Conservation (phyloP, 2,888 invertebrate genomes). For the Clistopyga incitator region DNA sequence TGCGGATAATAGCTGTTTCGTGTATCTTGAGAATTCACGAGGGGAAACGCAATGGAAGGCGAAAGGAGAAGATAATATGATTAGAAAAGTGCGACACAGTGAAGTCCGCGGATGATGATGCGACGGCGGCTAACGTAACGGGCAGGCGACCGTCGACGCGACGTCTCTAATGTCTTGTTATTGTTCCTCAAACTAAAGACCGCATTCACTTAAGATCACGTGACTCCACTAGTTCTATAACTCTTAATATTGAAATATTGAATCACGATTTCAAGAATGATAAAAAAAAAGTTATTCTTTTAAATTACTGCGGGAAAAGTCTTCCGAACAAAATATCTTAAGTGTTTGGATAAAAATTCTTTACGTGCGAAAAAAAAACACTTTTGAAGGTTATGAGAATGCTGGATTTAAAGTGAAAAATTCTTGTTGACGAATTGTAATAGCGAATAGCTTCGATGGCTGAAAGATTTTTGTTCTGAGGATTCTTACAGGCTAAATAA, state of each 20-base stretch:
- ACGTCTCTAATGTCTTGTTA: neutral
- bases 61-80: neutral
- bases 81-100: constrained; percentile 36
- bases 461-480: neutral
- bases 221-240: neutral
- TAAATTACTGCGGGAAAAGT: neutral
- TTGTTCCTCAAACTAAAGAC: neutral
- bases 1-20: constrained; percentile 4
- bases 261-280: too few relatives aligned
- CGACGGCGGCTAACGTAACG: constrained; percentile 33
- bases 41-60: neutral
- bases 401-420: neutral
- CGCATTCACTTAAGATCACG: neutral
- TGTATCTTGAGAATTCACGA: neutral
- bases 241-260: neutral
- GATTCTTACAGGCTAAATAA: neutral
- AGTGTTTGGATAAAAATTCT: neutral
- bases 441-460: neutral
- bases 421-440: neutral
- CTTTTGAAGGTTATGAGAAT: neutral
- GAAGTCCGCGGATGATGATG: neutral
- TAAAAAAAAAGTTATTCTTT: neutral
- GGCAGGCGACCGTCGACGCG: neutral
- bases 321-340: neutral
- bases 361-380: neutral